These are phyloP conservation scores for Saccostrea cuccullata DNA, from an alignment of 1,140 invertebrate species.

Conservation along the genomic window DNA sequence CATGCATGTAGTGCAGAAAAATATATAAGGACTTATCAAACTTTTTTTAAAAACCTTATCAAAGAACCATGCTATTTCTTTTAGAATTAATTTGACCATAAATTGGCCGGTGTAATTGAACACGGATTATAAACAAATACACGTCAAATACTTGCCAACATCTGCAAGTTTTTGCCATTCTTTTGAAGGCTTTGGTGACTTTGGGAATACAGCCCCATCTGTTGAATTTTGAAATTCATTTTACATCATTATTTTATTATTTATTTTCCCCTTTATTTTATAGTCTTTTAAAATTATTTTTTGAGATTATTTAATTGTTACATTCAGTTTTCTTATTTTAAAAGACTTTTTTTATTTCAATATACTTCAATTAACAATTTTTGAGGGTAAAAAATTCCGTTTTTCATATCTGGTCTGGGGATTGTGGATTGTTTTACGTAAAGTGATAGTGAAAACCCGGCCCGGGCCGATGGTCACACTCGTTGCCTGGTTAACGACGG, in stretches of 20 bases:
- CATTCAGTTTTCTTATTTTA: too few relatives aligned
- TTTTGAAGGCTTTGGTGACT: neutral
- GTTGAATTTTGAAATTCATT: too few relatives aligned
- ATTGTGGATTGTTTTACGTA: neutral
- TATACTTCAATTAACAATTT: too few relatives aligned
- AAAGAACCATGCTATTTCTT: neutral
- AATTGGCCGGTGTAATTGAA: conserved; percentile 13
- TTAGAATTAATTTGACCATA: conserved; percentile 29
- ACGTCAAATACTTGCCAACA: conserved; percentile 3
- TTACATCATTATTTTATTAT: too few relatives aligned
- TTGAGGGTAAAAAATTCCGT: too few relatives aligned
- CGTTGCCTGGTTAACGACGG: neutral
- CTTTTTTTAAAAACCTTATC: conserved; percentile 1
- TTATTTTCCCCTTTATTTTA: too few relatives aligned
- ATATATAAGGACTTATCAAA: neutral
- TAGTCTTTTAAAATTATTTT: too few relatives aligned
- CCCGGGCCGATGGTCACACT: neutral
- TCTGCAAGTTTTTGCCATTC: conserved; percentile 7
- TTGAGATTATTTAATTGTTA: too few relatives aligned
- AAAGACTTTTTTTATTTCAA: too few relatives aligned
- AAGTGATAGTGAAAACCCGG: neutral
- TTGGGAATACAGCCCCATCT: neutral
- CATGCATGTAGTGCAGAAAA: neutral
- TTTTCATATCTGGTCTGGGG: too few relatives aligned
- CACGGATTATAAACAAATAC: neutral